A percentile compares a stretch with the other conserved stretches of the same genome.
These are phyloP conservation scores for Oscheius sp. DNA, from an alignment of 2,888 invertebrate species.

Conservation along the genomic window DNA sequence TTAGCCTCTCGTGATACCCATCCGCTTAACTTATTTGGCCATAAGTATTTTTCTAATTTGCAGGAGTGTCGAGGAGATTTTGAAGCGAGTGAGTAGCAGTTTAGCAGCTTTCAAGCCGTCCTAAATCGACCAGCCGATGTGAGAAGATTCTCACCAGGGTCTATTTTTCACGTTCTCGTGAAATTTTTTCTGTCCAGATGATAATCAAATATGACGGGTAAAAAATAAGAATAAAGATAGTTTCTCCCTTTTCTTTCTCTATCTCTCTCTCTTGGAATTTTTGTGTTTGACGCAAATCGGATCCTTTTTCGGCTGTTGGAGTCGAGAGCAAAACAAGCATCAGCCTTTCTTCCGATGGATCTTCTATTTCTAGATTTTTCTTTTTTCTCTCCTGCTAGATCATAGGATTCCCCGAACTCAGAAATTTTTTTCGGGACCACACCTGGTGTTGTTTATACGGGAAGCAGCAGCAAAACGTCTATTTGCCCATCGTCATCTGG, in stretches of 20 bases:
- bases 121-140: too few relatives aligned
- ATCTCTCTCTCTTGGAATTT: neutral
- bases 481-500: conserved; percentile 8
- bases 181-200: neutral
- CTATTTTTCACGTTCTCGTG: conserved; percentile 16
- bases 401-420: neutral
- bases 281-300: neutral
- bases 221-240: too few relatives aligned
- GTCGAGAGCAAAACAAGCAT: neutral
- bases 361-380: neutral
- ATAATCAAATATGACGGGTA: too few relatives aligned
- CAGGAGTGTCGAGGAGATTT: conserved; percentile 27
- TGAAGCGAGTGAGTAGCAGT: conserved; percentile 16
- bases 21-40: too few relatives aligned
- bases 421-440: neutral
- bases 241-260: neutral
- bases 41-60: too few relatives aligned
- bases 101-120: conserved; percentile 6
- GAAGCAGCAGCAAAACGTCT: neutral
- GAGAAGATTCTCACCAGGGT: too few relatives aligned
- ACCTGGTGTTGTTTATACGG: neutral
- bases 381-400: neutral
- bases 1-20: too few relatives aligned
- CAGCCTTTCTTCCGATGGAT: neutral
- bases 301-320: neutral